Base-by-base conservation (phyloP, 53 echinoderm and acorn worm genomes). In the Astropecten irregularis region DNA sequence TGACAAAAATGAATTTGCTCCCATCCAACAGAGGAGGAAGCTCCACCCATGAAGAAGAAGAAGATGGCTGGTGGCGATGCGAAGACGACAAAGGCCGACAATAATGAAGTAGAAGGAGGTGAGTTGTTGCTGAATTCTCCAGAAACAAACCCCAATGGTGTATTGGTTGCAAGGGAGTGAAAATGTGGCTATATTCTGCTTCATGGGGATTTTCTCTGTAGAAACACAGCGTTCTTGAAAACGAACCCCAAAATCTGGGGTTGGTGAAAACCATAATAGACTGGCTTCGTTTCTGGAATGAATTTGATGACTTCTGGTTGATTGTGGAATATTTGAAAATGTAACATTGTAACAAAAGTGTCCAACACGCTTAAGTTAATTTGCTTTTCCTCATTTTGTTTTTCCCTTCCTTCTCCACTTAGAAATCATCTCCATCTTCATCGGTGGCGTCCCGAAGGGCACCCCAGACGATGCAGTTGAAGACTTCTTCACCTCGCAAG, bases 341-440 rank as follows among this genome's bases (percentile, higher is more conserved):
- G n/a, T n/a, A n/a, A n/a, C n/a, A n/a, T n/a, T n/a, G n/a, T n/a
- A n/a, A n/a, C n/a, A n/a, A n/a, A n/a, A n/a, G n/a, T n/a, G n/a
- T n/a, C n/a, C n/a, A n/a, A n/a, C n/a, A n/a, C n/a, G n/a, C n/a
- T n/a, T n/a, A n/a, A n/a, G n/a, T n/a, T n/a, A n/a, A n/a, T n/a
- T n/a, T n/a, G n/a, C n/a, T 53, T 53, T 53, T 18, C 53, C 19
- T 18, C 10, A 53, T 26, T 4, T 4, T 63, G 30, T 63, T 63
- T 25, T 35, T 71, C 7, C 9, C 32, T 13, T 10, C n/a, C 22
- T 54, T 49, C n/a, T 34, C 23, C 22, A 20, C 4, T n/a, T 54
- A 92, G 92, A 90, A 16, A 15, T 86, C 23, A 89, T 92, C 69
- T 82, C 83, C 23, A 83, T 92, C 47, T 92, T 92, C 49, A 71